These are phyloP conservation scores for Capreolus pygargus DNA, from an alignment of 2,113 vertebrate species.

Conservation along the genomic window DNA sequence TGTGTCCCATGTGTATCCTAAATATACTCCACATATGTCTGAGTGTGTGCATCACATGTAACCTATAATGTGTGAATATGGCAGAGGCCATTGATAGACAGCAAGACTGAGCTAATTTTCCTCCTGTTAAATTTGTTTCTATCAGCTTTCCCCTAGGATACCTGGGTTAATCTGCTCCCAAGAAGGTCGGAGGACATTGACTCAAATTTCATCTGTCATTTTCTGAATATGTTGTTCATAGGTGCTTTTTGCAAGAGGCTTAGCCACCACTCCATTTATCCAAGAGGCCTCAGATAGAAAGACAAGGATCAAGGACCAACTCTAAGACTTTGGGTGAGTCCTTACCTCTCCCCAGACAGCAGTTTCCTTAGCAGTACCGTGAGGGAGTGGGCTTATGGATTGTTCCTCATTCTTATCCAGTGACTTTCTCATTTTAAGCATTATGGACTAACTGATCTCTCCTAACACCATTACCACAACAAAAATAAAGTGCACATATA, in stretches of 20 bases:
- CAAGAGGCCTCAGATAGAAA: not conserved
- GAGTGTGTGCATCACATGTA: not conserved
- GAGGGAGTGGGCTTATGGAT: not conserved
- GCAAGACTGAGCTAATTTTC: not conserved
- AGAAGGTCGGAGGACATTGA: not conserved
- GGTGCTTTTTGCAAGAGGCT: not conserved
- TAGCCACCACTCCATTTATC: not conserved
- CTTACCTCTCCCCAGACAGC: not conserved
- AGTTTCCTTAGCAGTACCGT: not conserved
- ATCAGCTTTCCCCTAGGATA: not conserved
- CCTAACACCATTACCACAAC: not conserved
- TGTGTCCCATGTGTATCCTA: not conserved
- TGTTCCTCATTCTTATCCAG: not conserved
- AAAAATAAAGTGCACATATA: not conserved
- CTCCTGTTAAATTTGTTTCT: not conserved
- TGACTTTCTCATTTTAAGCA: constrained; percentile 22
- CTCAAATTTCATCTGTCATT: not conserved
- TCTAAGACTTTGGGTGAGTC: not conserved
- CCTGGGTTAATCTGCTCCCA: not conserved
- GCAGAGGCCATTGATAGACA: not conserved
- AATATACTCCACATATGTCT: not conserved
- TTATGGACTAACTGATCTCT: not conserved
- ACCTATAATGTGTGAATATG: not conserved
- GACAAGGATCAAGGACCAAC: not conserved
- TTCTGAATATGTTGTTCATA: not conserved